Conservation (phyloP, 2,113 vertebrate genomes). For the Epinephelus moara region DNA sequence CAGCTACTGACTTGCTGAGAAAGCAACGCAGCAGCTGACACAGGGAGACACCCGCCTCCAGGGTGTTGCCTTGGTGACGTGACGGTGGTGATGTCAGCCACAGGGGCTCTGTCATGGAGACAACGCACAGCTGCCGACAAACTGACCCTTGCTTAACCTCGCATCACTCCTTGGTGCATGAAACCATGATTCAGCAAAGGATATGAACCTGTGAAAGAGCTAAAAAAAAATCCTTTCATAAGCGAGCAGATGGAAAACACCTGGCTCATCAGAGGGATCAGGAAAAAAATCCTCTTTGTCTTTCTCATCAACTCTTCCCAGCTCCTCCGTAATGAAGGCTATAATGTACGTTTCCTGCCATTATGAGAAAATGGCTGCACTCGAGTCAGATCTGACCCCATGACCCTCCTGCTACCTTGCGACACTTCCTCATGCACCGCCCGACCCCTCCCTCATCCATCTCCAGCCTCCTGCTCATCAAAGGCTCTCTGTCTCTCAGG, state of each 20-base stretch:
- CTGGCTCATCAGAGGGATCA: constrained; percentile 15
- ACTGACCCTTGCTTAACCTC: constrained; percentile 19
- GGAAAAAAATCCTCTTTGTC: not conserved
- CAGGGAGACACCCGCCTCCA: constrained; percentile 45
- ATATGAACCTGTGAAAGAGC: not conserved
- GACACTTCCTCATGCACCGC: not conserved
- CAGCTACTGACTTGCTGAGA: constrained; percentile 35
- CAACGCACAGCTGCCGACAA: not conserved
- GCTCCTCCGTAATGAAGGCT: constrained; percentile 3
- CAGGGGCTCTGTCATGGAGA: not conserved
- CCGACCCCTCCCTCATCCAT: constrained; percentile 2
- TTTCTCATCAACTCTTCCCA: constrained; percentile 13
- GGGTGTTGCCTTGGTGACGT: constrained; percentile 29
- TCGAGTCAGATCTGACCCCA: constrained; percentile 38
- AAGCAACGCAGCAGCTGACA: constrained; percentile 40
- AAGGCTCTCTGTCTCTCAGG: constrained; percentile 44
- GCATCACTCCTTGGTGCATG: not conserved
- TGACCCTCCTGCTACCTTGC: constrained; percentile 31
- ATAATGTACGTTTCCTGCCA: not conserved
- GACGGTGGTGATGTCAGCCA: constrained; percentile 3
- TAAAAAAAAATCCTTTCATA: not conserved
- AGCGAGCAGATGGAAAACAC: constrained; percentile 23
- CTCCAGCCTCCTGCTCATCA: constrained; percentile 52
- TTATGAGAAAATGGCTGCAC: constrained; percentile 40
- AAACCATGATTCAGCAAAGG: constrained; percentile 31